Base-by-base conservation (phyloP, 2,888 invertebrate species). In the Sarcophaga variegata region DNA sequence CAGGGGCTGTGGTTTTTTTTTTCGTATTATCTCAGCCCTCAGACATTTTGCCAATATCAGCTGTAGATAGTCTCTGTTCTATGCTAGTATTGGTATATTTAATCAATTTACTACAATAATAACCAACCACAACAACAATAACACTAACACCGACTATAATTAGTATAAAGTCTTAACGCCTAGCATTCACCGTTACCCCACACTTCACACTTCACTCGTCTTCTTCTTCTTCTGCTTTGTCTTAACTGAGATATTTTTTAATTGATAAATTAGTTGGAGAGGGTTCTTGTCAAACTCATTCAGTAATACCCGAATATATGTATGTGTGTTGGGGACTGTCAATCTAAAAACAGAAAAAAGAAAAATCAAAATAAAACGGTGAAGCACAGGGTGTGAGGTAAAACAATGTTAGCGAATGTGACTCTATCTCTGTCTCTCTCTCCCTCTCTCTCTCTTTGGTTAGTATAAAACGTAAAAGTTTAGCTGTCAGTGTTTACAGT, bases 41-140 rank as follows among this genome's bases (percentile, higher is more conserved):
- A 87, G 84, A 79, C 81, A 80, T 79, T 37, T 82, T 78, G 71
- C 66, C 81, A 81, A 84, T 87, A 87, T 81, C 87, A 87, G 84
- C 83, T 81, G 75, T 71, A 83, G 80, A 70, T 85, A 84, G 71
- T 70, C 64, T 62, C 62, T 8, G n/a, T 67, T 49, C 22, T 49
- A 5, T 47, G n/a, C 54, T 25, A 78, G 78, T 83, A 67, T 70
- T 22, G 20, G 78, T 80, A 12, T 25, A 71, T 75, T 74, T 78
- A 81, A 81, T 74, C 72, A 81, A 80, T 77, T 12, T 27, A 37
- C 49, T 81, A 74, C 66, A 83, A 74, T 69, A 77, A 80, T 17
- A 60, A 70, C 59, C 10, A 3, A 63, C 47, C 22, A 22, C 22
- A 22, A 22, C 22, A 66, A 47, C 25, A 59, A 60, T 17, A 54